Evolutionary conservation across 1,140 invertebrate species (phyloP).

Genomic region (Bombus balteatus): DNA sequence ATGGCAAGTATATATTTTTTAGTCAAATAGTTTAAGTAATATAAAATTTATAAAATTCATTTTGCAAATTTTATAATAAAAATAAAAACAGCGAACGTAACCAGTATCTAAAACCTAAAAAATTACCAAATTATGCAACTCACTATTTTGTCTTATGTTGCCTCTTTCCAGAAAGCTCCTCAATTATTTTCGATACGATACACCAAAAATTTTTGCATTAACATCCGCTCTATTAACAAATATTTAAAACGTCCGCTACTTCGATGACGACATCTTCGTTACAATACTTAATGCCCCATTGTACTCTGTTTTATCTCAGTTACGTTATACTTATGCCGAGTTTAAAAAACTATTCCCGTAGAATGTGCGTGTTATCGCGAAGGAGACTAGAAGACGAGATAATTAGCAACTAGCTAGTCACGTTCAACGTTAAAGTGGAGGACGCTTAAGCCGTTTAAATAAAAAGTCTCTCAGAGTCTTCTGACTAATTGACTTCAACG

Average conservation of each 20-base stretch:
- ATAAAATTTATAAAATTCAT: too few relatives aligned
- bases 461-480: neutral
- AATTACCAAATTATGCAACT: too few relatives aligned
- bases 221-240: neutral
- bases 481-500: conserved; percentile 21
- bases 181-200: too few relatives aligned
- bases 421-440: conserved; percentile 2
- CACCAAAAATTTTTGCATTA: too few relatives aligned
- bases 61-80: too few relatives aligned
- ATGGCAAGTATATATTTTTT: too few relatives aligned
- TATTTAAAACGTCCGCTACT: neutral
- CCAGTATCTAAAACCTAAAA: too few relatives aligned
- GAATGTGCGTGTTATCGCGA: neutral
- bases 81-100: too few relatives aligned
- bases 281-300: neutral
- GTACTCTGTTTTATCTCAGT: neutral
- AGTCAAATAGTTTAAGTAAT: too few relatives aligned
- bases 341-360: neutral
- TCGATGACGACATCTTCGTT: neutral
- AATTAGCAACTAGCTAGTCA: conserved; percentile 28
- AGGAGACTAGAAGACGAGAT: neutral
- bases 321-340: neutral
- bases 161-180: too few relatives aligned
- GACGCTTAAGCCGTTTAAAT: conserved; percentile 8
- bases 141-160: too few relatives aligned